Base-by-base conservation (phyloP, 2,888 invertebrate genomes). In the Andrena dorsata region DNA sequence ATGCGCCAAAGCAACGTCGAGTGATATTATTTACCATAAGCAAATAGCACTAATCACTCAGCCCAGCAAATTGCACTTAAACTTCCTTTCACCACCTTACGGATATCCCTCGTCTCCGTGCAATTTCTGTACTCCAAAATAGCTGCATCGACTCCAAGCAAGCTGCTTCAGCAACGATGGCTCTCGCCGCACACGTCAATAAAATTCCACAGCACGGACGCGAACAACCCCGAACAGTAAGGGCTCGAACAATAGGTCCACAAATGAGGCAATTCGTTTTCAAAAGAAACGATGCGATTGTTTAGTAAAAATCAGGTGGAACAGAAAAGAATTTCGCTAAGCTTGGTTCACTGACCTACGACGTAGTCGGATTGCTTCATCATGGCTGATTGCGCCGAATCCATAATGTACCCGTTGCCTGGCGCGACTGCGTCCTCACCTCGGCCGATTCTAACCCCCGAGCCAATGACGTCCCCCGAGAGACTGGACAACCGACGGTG, bases 321-420 rank as follows among this genome's bases (percentile, higher is more conserved):
- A 2, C 30, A 1, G 16, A 56, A 10, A 13, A 56, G 5, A 58
- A 66, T 30, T 30, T 63, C 26, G 51, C 13, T 1, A 23, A 49
- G 28, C 1, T 23, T 8, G 61, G 79, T 82, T 80, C 83, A 93
- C 93, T 91, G 88, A 93, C 93, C 93, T 89, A 93, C 92, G 90
- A 93, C 91, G 90, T 92, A 93, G 91, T 93, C 91, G 32, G 91
- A 88, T 85, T 93, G 90, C 90, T 93, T 92, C 85, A 91, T 91
- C 92, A 91, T 91, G 88, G 92, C 87, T 88, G 93, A 90, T 83
- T 91, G 90, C 86, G 90, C 78, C 83, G 91, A 88, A 89, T 92
- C 92, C 91, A 91, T 91, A 87, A 85, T 88, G 79, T 81, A 79
- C 78, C 83, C 82, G 85, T 86, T 88, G 72, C 85, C 88, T 68